A percentile compares a stretch with the other conserved stretches of the same genome.
These are phyloP conservation scores for Rachycentron canadum DNA, from an alignment of 2,797 vertebrate species.

Conservation along the genomic window DNA sequence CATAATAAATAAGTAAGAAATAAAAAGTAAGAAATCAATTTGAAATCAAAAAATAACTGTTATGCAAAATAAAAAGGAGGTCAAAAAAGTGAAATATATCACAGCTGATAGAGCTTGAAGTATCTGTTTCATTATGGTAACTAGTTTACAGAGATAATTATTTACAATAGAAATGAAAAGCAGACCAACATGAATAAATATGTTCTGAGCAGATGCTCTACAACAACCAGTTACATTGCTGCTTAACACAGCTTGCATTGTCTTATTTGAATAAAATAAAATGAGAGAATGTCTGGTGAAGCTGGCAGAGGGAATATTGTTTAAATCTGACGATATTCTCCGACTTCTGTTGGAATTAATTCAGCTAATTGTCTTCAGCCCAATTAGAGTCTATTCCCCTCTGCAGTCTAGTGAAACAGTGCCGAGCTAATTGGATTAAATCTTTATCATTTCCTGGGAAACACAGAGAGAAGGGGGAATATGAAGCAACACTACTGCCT, in stretches of 20 bases:
- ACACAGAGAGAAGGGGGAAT: constrained; percentile 79
- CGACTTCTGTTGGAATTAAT: constrained; percentile 87
- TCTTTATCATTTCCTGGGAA: constrained; percentile 87
- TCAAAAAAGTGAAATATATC: constrained; percentile 3
- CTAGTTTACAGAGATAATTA: constrained; percentile 62
- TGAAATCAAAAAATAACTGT: neutral
- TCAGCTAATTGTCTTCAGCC: constrained; percentile 89
- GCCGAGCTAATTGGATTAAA: constrained; percentile 89
- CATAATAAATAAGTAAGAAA: constrained; percentile 4
- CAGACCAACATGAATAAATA: constrained; percentile 71
- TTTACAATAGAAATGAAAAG: constrained; percentile 69
- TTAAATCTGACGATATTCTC: constrained; percentile 84
- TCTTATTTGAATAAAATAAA: constrained; percentile 81
- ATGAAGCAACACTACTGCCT: constrained; percentile 78
- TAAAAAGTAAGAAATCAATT: neutral
- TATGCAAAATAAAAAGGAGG: constrained; percentile 2
- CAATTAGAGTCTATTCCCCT: constrained; percentile 88
- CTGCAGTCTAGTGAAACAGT: constrained; percentile 85
- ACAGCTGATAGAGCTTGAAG: constrained; percentile 4
- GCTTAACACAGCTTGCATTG: constrained; percentile 69
- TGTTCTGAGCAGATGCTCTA: constrained; percentile 71
- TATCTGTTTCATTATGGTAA: constrained; percentile 36
- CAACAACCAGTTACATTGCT: constrained; percentile 71
- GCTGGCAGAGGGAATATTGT: constrained; percentile 79
- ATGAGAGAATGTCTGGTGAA: constrained; percentile 71